These are phyloP conservation scores for Bergia puertoricense DNA, from an alignment of 92 coral and sea anemone species.

Conservation along the genomic window DNA sequence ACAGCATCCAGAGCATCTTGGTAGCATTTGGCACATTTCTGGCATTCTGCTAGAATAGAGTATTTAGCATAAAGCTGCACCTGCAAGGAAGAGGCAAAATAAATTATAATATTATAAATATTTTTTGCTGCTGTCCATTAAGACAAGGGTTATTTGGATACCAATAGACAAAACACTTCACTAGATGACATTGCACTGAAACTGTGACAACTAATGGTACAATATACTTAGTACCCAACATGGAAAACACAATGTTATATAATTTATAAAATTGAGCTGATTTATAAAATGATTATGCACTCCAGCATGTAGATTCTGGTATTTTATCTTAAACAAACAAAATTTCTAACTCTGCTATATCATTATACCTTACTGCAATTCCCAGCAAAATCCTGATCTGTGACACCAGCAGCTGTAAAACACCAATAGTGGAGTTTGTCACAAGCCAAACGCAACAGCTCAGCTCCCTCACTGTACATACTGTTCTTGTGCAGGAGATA, in stretches of 20 bases:
- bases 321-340: too few species aligned
- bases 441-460: slow-evolving; percentile 77
- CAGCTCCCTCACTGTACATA: slow-evolving; percentile 69
- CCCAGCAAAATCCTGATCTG: not conserved
- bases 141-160: too few species aligned
- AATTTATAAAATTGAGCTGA: too few species aligned
- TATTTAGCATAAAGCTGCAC: slow-evolving; percentile 74
- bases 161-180: too few species aligned
- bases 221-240: too few species aligned
- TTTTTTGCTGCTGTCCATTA: too few species aligned
- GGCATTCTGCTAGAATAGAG: slow-evolving; percentile 77
- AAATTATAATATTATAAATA: too few species aligned
- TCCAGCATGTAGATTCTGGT: too few species aligned
- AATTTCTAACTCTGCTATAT: not conserved
- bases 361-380: slow-evolving; percentile 16
- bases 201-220: too few species aligned
- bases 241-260: too few species aligned
- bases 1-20: slow-evolving; percentile 58
- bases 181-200: too few species aligned
- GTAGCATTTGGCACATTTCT: slow-evolving; percentile 60
- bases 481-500: slow-evolving; percentile 66
- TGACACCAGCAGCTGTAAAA: slow-evolving; percentile 50
- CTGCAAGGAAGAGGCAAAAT: slow-evolving; percentile 34
- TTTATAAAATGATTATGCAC: too few species aligned
- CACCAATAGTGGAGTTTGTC: slow-evolving; percentile 75